Evolutionary conservation across 2,797 vertebrate species (phyloP).

Genomic region (Chrosomus eos): DNA sequence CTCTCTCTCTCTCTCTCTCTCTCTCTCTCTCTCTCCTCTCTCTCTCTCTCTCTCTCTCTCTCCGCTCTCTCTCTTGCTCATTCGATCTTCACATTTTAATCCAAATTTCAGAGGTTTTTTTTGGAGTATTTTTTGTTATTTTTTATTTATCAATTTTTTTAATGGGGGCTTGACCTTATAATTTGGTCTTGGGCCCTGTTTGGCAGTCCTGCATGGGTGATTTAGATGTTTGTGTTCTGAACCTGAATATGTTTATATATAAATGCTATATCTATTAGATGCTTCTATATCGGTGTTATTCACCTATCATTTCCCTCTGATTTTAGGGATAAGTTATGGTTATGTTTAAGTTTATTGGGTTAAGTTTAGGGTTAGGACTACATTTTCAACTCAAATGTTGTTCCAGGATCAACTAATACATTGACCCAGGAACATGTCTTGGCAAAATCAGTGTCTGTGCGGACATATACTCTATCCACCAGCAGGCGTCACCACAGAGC

Average conservation of each 20-base stretch:
- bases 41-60: conserved; percentile 17
- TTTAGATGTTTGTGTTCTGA: neutral
- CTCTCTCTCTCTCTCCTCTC: too few species aligned
- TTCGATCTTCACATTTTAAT: conserved; percentile 1
- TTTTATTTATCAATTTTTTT: too few species aligned
- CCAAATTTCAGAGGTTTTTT: too few species aligned
- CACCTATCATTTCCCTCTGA: neutral
- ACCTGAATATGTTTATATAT: neutral
- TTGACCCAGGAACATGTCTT: neutral
- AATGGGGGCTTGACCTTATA: neutral
- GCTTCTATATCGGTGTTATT: too few species aligned
- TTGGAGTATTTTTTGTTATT: too few species aligned
- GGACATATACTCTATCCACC: neutral
- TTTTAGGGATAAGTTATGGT: neutral
- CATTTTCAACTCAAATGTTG: neutral
- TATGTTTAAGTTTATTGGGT: neutral
- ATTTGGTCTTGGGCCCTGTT: neutral
- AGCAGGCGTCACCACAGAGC: conserved; percentile 19
- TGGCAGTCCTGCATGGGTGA: neutral
- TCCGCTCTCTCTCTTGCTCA: neutral
- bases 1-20: neutral
- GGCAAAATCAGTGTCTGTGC: neutral
- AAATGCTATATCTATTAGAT: neutral
- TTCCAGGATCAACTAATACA: neutral
- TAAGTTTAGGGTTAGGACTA: neutral